Evolutionary conservation across 2,797 vertebrate species (phyloP), one percentile per base, ranked within the genome.

Genomic region (Sebastiscus albofasciatus): DNA sequence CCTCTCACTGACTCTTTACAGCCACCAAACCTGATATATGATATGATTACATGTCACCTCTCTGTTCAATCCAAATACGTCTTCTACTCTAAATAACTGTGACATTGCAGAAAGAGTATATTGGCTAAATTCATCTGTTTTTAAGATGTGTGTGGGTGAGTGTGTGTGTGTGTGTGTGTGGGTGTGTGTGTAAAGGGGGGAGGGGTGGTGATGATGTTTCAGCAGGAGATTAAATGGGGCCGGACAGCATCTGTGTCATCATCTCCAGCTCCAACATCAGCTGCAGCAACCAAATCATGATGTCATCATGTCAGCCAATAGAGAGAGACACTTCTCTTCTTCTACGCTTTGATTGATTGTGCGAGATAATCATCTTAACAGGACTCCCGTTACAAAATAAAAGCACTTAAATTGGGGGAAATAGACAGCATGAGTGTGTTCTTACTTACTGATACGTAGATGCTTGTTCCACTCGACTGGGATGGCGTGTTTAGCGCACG

Each of bases 241-340:
- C 29, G 84, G 87, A 89, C 88, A 86, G 80, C 84, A 89, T 90
- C 90, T 91, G 86, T 90, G 84, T 87, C 83, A 85, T 85, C 87
- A 24, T 83, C 79, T 69, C 77, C 16, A 12, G 61, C 83, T 85
- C 60, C 74, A 65, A n/a, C 71, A 82, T 89, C 89, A 90, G 91
- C 85, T 81, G 81, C 61, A 46, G 55, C 74, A 67, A 75, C 81
- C 81, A 76, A 87, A 90, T 90, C 74, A 86, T 88, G 82, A 92
- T 89, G 84, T 89, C 87, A 87, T 87, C 71, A 75, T 90, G 90
- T 90, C 91, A 87, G n/a, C 90, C 86, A 36, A 73, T 39, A 70
- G 82, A 77, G 77, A 75, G 56, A 33, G 31, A 61, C 66, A 12
- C 46, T 72, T 77, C 79, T 77, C 80, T 84, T 65, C 71, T 77